Conservation (phyloP, 1,140 invertebrate species). For the Pomacea maculata region DNA sequence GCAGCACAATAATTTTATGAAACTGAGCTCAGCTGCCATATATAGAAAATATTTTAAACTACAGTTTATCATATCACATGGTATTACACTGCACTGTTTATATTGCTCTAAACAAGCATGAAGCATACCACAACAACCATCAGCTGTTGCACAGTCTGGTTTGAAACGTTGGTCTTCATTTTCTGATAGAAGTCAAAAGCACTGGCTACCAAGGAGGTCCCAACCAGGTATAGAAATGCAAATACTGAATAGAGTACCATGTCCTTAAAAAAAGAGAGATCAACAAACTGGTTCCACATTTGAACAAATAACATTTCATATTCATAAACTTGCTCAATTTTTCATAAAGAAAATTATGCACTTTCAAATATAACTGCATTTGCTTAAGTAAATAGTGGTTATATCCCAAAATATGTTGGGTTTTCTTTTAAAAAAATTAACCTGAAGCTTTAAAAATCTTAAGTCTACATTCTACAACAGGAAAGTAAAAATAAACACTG, state of each 20-base stretch:
- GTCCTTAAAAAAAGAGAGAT: constrained; percentile 35
- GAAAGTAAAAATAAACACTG: no score
- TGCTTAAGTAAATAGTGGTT: not conserved
- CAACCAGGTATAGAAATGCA: constrained; percentile 51
- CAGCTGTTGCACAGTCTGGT: constrained; percentile 43
- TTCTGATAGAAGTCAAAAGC: constrained; percentile 54
- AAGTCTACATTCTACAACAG: not conserved
- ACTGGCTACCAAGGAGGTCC: constrained; percentile 51
- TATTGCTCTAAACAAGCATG: no score
- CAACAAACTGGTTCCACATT: constrained; percentile 8
- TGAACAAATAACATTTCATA: not conserved
- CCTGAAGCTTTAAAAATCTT: not conserved
- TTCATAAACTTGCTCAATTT: not conserved
- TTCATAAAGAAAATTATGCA: not conserved
- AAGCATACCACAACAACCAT: constrained; percentile 46
- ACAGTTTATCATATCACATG: no score
- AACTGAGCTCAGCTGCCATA: no score
- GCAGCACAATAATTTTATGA: no score
- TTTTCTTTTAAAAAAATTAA: not conserved
- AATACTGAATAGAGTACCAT: constrained; percentile 50
- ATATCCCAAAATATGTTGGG: not conserved
- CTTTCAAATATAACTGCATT: not conserved
- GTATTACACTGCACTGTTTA: no score
- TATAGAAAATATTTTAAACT: no score
- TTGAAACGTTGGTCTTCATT: constrained; percentile 43